Evolutionary conservation across 1,140 invertebrate genomes (phyloP).

Genomic region (Drosophila sturtevanti): DNA sequence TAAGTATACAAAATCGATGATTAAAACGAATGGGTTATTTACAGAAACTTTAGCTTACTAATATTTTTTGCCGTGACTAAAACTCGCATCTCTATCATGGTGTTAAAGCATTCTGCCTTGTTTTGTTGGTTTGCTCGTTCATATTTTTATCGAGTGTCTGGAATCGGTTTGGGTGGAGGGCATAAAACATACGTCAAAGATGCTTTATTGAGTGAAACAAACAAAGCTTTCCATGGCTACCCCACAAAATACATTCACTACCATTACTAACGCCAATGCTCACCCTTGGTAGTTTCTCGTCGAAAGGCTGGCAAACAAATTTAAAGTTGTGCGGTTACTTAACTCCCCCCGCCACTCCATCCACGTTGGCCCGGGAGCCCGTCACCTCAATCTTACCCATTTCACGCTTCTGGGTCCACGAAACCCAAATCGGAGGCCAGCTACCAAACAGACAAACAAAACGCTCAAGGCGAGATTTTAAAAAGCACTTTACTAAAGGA

Average conservation of each 20-base stretch:
- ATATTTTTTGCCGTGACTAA: too few relatives aligned
- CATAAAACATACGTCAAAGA: conserved; percentile 66
- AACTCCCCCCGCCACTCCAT: conserved; percentile 10
- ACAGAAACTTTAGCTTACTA: not conserved
- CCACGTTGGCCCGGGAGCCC: too few relatives aligned
- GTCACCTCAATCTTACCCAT: not conserved
- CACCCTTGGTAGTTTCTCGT: conserved; percentile 11
- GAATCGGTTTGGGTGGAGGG: conserved; percentile 14
- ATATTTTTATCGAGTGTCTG: conserved; percentile 58
- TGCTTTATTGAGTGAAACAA: conserved; percentile 77
- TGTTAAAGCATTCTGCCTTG: conserved; percentile 29
- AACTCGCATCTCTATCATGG: conserved; percentile 6
- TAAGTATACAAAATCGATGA: too few relatives aligned
- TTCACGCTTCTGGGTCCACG: conserved; percentile 1
- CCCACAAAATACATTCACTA: not conserved
- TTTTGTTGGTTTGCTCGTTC: conserved; percentile 31
- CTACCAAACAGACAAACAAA: conserved; percentile 69
- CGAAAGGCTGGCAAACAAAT: conserved; percentile 58
- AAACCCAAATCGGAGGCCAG: conserved; percentile 32
- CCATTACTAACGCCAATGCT: not conserved
- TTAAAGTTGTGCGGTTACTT: conserved; percentile 77
- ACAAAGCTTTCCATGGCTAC: conserved; percentile 39
- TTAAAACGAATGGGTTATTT: too few relatives aligned
- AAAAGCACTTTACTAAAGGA: conserved; percentile 74
- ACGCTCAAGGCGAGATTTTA: conserved; percentile 69